A percentile compares a stretch with the other conserved stretches of the same genome.
These are phyloP conservation scores for Microcebus lehilahytsara DNA, from an alignment of 2,113 vertebrate species.

Conservation along the genomic window DNA sequence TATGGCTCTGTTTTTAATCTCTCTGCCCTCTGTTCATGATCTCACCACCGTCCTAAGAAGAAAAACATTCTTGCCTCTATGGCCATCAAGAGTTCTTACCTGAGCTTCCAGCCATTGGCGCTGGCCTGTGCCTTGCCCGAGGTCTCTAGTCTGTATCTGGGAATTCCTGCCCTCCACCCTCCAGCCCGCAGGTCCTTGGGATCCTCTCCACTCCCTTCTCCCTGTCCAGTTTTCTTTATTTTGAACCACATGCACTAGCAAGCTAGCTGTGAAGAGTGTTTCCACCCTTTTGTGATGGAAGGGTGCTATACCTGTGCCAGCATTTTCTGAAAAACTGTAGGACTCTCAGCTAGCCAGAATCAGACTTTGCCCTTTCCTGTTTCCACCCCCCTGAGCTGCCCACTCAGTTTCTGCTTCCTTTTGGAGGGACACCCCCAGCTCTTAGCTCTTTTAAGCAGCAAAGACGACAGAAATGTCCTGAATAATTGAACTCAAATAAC, in stretches of 20 bases:
- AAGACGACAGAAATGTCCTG: conserved; percentile 27
- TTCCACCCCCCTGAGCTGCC: not conserved
- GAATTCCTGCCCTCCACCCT: not conserved
- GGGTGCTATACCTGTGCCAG: not conserved
- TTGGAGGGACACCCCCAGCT: not conserved
- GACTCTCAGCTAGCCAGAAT: not conserved
- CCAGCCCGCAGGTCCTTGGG: not conserved
- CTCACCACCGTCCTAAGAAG: not conserved
- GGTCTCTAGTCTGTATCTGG: not conserved
- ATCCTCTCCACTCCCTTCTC: not conserved
- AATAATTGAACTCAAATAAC: conserved; percentile 57
- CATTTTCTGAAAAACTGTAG: conserved; percentile 40
- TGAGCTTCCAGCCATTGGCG: not conserved
- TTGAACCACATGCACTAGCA: not conserved
- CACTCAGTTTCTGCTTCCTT: conserved; percentile 55
- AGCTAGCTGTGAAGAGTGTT: not conserved
- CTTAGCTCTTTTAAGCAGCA: not conserved
- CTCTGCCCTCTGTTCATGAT: not conserved
- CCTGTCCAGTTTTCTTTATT: not conserved
- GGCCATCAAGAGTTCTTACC: not conserved
- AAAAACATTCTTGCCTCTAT: not conserved
- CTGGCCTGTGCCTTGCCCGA: not conserved
- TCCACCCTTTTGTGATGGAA: not conserved
- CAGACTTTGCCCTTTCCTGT: conserved; percentile 60
- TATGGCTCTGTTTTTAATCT: not conserved